These are phyloP conservation scores for Dicycla oo DNA, from an alignment of 2,888 invertebrate genomes.

Conservation along the genomic window DNA sequence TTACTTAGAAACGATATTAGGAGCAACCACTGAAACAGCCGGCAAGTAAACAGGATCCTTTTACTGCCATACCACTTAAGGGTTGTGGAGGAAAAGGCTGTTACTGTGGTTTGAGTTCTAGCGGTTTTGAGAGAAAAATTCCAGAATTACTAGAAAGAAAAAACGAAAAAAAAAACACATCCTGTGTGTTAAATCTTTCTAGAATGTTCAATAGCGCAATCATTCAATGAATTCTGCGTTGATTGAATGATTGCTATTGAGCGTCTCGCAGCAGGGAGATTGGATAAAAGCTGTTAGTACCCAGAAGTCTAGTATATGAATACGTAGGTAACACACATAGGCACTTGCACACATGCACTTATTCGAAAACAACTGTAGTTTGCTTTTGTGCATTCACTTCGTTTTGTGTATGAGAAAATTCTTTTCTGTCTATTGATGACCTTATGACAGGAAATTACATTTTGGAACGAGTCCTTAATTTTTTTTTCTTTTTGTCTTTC, in stretches of 20 bases:
- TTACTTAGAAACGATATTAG: constrained; percentile 78
- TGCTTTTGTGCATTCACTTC: neutral
- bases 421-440: too few relatives aligned
- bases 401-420: too few relatives aligned
- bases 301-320: neutral
- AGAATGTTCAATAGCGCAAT: neutral
- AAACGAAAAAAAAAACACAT: neutral
- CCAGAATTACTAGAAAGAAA: neutral
- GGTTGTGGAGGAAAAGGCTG: constrained; percentile 68
- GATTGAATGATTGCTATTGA: constrained; percentile 26
- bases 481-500: too few relatives aligned
- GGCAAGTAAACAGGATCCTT: constrained; percentile 78
- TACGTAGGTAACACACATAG: too few relatives aligned
- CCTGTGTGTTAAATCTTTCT: neutral
- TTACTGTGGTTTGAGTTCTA: constrained; percentile 31
- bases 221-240: constrained; percentile 20
- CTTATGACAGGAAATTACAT: too few relatives aligned
- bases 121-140: constrained; percentile 24
- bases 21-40: constrained; percentile 67
- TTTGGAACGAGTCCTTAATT: too few relatives aligned
- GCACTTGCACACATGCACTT: neutral
- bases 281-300: neutral
- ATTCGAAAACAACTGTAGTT: neutral
- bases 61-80: constrained; percentile 75
- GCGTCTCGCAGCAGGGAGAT: neutral